Evolutionary conservation across 2,113 vertebrate genomes (phyloP).

Genomic region (Alethe castanea): DNA sequence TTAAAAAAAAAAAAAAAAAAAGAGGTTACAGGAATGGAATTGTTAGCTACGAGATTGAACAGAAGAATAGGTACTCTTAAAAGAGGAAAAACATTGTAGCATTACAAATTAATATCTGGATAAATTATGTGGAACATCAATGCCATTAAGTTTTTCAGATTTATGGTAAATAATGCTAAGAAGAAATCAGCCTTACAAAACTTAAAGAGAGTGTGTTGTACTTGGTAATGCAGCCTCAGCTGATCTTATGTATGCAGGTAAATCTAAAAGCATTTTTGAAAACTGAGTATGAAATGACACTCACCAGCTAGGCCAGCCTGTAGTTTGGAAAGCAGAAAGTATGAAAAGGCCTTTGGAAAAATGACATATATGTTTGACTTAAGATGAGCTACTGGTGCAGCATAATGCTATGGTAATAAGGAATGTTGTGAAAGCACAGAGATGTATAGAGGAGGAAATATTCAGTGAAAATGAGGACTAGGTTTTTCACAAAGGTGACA

Average conservation of each 20-base stretch:
- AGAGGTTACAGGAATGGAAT: not conserved
- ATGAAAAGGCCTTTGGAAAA: not conserved
- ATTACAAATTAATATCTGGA: not conserved
- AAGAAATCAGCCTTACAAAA: not conserved
- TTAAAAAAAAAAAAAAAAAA: no score
- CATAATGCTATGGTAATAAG: not conserved
- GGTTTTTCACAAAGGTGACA: not conserved
- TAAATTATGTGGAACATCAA: not conserved
- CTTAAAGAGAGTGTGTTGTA: not conserved
- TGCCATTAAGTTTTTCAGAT: not conserved
- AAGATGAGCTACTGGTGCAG: not conserved
- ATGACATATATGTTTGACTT: not conserved
- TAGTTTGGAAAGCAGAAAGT: not conserved
- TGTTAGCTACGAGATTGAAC: not conserved
- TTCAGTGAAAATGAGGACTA: not conserved
- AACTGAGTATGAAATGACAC: not conserved
- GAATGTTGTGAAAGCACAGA: not conserved
- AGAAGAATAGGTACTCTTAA: not conserved
- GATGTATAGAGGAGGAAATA: not conserved
- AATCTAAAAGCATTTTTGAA: not conserved
- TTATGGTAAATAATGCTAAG: not conserved
- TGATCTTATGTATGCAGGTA: not conserved
- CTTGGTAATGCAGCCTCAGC: not conserved
- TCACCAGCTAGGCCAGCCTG: not conserved
- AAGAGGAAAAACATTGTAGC: not conserved